phyloP scores from a whole-genome alignment of 2,797 vertebrate species.

The Sebastes cheni region DNA sequence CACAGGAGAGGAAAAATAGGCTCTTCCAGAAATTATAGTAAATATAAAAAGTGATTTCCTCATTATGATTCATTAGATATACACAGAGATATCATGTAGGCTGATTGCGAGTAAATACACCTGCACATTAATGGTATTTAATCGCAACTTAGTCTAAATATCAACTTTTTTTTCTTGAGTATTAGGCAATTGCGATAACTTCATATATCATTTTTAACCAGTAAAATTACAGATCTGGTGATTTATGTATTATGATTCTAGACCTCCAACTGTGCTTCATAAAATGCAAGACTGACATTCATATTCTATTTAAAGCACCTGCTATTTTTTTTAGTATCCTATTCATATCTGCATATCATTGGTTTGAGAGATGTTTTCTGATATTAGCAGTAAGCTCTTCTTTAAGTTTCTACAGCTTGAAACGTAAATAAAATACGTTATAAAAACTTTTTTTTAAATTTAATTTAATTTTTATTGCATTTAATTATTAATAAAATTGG shows the following conservation, averaged over 20 bases:
- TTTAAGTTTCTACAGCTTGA: not conserved
- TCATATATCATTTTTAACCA: not conserved
- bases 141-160: not conserved
- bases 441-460: not conserved
- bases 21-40: accelerated
- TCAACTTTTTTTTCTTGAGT: not conserved
- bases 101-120: not conserved
- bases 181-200: not conserved
- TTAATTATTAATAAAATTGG: too few species aligned
- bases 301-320: not conserved
- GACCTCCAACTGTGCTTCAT: not conserved
- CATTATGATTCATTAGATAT: not conserved
- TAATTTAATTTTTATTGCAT: not conserved
- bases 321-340: not conserved
- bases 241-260: not conserved
- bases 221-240: not conserved
- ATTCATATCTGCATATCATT: not conserved
- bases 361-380: not conserved
- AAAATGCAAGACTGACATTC: not conserved
- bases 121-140: too few species aligned
- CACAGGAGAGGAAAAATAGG: not conserved
- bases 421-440: not conserved
- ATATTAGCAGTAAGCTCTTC: not conserved
- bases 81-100: not conserved
- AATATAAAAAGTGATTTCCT: not conserved